A percentile compares a stretch with the other conserved stretches of the same genome.
Evolutionary conservation across 1,140 invertebrate species (phyloP).

Genomic region (Neoseiulus cucumeris): DNA sequence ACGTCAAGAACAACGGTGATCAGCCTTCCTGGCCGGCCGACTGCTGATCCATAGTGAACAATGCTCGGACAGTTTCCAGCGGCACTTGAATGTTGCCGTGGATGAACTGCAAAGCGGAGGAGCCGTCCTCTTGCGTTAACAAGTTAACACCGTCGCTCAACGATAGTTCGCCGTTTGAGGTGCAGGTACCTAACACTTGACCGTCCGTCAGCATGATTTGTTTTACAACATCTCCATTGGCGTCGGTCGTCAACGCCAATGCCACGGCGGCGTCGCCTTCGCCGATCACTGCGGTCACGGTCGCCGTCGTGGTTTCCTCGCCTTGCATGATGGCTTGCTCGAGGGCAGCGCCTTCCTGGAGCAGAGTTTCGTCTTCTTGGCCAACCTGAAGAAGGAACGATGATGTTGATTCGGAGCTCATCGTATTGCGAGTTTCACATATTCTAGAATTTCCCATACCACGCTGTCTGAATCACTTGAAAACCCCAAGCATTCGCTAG

Average conservation of each 20-base stretch:
- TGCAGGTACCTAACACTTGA: background rate
- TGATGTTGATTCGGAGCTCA: no score
- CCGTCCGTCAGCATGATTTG: conserved; percentile 3
- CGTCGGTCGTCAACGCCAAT: background rate
- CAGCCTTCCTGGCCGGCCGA: background rate
- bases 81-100: conserved; percentile 7
- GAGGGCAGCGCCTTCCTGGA: background rate
- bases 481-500: no score
- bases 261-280: background rate
- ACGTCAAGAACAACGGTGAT: background rate
- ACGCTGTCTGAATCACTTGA: no score
- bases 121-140: background rate
- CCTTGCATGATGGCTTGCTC: conserved; percentile 1
- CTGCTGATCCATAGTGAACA: background rate
- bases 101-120: background rate
- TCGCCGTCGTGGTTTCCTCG: background rate
- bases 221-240: background rate
- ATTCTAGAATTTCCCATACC: no score
- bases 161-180: background rate
- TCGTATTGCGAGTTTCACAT: no score
- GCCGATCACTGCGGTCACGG: background rate
- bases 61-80: background rate
- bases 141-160: background rate
- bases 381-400: background rate
- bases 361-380: background rate